Base-by-base conservation (phyloP, 2,888 invertebrate species). In the Ischnus inquisitorius region DNA sequence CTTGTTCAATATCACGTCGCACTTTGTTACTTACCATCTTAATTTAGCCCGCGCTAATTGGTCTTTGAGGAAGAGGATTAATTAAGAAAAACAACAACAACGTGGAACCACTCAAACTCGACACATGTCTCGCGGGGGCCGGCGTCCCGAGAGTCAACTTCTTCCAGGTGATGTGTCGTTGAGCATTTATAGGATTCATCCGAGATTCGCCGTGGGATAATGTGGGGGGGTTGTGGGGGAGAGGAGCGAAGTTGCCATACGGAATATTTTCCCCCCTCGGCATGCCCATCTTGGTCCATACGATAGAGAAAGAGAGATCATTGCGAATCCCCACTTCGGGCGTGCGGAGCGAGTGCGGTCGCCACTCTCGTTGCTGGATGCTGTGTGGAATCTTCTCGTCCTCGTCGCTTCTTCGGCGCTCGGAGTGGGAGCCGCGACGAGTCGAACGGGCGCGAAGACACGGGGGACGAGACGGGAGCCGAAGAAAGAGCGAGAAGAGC, bases 181-280 rank as follows among this genome's bases (percentile, higher is more conserved):
- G 90, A 90, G 92, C 93, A 93, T 93, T 93, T 93, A 93, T 93
- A 93, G 93, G 93, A 93, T 93, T 93, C 92, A 91, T 89, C 90
- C 88, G 90, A 57, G 28, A 91, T 92, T 87, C 85, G 75, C 80
- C 74, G 67, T 72, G 71, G 65, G 46, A 82, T 51, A n/a, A 71
- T 62, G 28, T 51, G 75, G 83, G 90, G 88, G 89, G 89, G 89
- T 16, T 51, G 75, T 83, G 90, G 88, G 89, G 89, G 89, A 89
- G 90, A 78, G 84, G 87, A 22, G 51, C 28, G 51, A 34, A 71
- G 46, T 57, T 77, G 64, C 80, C 83, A 48, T 46, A 75, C 68
- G 74, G 68, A 77, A 72, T 54, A 25, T 65, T n/a, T n/a, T 68
- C 67, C 67, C 74, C 74, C 69, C 28, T 25, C 72, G 25, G 83